Conservation (phyloP, 2,113 vertebrate species). For the Origma solitaria region DNA sequence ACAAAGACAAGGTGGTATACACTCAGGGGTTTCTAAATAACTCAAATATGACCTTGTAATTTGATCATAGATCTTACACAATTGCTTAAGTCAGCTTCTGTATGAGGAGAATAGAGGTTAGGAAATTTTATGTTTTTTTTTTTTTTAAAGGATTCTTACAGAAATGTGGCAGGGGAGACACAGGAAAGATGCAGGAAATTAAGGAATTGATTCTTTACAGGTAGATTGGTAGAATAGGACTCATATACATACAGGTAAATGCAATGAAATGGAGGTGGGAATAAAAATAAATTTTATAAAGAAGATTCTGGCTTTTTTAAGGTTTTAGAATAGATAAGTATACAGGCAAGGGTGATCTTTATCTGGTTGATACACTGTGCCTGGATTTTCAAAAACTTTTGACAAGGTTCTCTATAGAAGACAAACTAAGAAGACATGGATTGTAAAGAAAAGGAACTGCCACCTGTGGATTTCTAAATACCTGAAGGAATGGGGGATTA, state of each 20-base stretch:
- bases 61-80: not conserved
- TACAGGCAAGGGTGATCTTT: not conserved
- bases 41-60: not conserved
- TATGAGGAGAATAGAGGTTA: not conserved
- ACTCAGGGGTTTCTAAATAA: not conserved
- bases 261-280: not conserved
- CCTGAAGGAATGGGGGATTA: not conserved
- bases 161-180: not conserved
- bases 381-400: not conserved
- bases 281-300: not conserved
- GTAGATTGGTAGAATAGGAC: not conserved
- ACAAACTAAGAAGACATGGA: not conserved
- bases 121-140: not conserved
- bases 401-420: not conserved
- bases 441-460: not conserved
- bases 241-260: not conserved
- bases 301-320: not conserved
- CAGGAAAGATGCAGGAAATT: not conserved
- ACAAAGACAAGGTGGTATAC: not conserved
- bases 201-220: not conserved
- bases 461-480: not conserved
- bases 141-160: not conserved
- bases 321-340: not conserved
- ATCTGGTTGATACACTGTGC: not conserved
- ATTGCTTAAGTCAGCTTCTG: not conserved